Evolutionary conservation across 2,113 vertebrate species (phyloP).

Genomic region (Oncorhynchus clarkii): DNA sequence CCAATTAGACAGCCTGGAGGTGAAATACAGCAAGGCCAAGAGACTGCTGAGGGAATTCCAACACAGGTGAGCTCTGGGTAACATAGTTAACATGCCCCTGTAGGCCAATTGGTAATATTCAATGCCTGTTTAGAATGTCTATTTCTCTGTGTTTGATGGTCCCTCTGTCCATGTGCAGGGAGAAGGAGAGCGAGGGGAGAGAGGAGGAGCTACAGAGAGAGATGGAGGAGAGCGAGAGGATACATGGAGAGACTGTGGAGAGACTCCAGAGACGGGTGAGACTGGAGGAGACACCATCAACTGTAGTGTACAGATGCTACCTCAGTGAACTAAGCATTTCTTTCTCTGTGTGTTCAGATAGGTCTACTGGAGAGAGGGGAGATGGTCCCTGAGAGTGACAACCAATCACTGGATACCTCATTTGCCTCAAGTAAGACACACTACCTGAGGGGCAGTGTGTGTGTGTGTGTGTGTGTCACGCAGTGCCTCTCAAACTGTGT

Average conservation of each 20-base stretch:
- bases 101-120: too few relatives aligned
- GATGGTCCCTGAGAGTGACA: conserved; percentile 33
- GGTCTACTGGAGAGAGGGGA: conserved; percentile 47
- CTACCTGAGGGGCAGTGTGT: neutral
- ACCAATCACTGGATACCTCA: conserved; percentile 50
- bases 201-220: conserved; percentile 74
- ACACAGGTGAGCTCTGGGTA: conserved; percentile 73
- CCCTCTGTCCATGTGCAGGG: conserved; percentile 59
- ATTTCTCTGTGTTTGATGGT: too few relatives aligned
- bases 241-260: conserved; percentile 71
- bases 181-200: conserved; percentile 75
- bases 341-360: conserved; percentile 44
- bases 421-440: conserved; percentile 54
- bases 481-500: neutral
- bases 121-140: too few relatives aligned
- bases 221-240: conserved; percentile 77
- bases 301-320: conserved; percentile 17
- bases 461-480: conserved; percentile 1
- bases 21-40: conserved; percentile 86
- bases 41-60: conserved; percentile 84
- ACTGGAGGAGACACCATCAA: neutral
- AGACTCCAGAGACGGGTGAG: conserved; percentile 74
- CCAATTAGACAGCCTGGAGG: conserved; percentile 84
- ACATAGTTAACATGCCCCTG: too few relatives aligned
- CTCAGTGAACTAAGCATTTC: conserved; percentile 40